Conservation (phyloP, 2,113 vertebrate genomes). For the Cynoglossus semilaevis region DNA sequence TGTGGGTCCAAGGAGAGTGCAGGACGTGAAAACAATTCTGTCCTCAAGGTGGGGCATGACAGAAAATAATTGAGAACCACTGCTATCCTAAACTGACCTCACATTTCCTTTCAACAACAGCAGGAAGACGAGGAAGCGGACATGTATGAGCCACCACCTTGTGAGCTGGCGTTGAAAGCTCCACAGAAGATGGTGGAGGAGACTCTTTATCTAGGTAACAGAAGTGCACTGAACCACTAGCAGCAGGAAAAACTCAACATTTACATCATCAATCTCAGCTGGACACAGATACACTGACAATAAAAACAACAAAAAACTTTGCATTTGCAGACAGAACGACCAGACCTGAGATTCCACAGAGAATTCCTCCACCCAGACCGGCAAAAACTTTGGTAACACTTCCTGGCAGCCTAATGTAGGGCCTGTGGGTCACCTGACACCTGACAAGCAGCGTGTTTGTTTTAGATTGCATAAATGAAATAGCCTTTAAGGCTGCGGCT, state of each 20-base stretch:
- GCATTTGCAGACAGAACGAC: conserved; percentile 53
- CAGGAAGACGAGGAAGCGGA: conserved; percentile 72
- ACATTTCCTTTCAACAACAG: conserved; percentile 4
- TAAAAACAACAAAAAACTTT: neutral
- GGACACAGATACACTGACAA: neutral
- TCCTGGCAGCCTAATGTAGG: neutral
- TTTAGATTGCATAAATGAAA: too few relatives aligned
- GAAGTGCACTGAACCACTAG: neutral
- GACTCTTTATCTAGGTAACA: conserved; percentile 74
- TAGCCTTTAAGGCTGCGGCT: too few relatives aligned
- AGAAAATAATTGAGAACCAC: too few relatives aligned
- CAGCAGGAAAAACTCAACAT: neutral
- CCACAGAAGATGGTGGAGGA: conserved; percentile 59
- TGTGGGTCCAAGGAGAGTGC: too few relatives aligned
- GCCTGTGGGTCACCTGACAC: too few relatives aligned
- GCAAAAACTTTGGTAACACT: conserved; percentile 51
- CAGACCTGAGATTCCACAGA: conserved; percentile 40
- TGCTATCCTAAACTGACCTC: too few relatives aligned
- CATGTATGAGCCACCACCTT: conserved; percentile 77
- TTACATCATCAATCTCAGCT: neutral
- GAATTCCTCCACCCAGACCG: conserved; percentile 59
- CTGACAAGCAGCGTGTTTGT: too few relatives aligned
- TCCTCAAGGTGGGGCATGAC: too few relatives aligned
- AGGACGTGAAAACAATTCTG: too few relatives aligned
- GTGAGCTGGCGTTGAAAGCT: conserved; percentile 63